A percentile compares a stretch with the other conserved stretches of the same genome.
phyloP scores from a whole-genome alignment of 2,797 vertebrate species.

The Pampus argenteus region DNA sequence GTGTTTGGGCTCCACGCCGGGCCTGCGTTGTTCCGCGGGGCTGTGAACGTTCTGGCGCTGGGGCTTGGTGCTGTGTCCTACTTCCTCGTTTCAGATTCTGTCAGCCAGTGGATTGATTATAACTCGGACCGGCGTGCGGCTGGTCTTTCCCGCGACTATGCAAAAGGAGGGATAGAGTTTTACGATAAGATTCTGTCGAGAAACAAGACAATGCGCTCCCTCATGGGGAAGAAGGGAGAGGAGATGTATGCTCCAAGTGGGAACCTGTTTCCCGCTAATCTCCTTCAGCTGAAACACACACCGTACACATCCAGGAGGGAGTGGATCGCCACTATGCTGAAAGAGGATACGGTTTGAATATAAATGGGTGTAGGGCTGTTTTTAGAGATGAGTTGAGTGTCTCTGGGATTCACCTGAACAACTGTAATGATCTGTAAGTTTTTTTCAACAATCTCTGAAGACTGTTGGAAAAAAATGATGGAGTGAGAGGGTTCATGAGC shows the following conservation, averaged over 20 bases:
- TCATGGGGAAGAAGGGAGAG: conserved; percentile 89
- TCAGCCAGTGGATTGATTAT: conserved; percentile 88
- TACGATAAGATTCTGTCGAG: conserved; percentile 91
- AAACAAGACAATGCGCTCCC: conserved; percentile 87
- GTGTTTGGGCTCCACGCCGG: conserved; percentile 85
- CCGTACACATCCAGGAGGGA: conserved; percentile 91
- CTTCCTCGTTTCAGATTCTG: conserved; percentile 82
- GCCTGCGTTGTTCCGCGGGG: conserved; percentile 76
- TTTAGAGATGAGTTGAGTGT: neutral
- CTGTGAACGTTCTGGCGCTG: conserved; percentile 82
- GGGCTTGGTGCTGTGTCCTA: conserved; percentile 86
- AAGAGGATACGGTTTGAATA: conserved; percentile 70
- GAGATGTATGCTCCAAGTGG: conserved; percentile 90
- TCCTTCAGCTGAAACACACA: conserved; percentile 90
- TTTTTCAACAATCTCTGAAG: neutral
- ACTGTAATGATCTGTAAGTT: neutral
- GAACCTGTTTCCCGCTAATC: conserved; percentile 88
- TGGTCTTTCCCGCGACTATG: conserved; percentile 85
- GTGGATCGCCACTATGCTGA: conserved; percentile 85
- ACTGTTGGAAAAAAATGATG: neutral
- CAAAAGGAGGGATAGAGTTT: conserved; percentile 92
- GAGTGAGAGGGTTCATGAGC: neutral
- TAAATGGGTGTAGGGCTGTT: neutral
- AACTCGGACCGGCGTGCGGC: conserved; percentile 86
- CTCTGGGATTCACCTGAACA: neutral